Conservation (phyloP, 2,888 invertebrate genomes). For the Smittia aterrima region DNA sequence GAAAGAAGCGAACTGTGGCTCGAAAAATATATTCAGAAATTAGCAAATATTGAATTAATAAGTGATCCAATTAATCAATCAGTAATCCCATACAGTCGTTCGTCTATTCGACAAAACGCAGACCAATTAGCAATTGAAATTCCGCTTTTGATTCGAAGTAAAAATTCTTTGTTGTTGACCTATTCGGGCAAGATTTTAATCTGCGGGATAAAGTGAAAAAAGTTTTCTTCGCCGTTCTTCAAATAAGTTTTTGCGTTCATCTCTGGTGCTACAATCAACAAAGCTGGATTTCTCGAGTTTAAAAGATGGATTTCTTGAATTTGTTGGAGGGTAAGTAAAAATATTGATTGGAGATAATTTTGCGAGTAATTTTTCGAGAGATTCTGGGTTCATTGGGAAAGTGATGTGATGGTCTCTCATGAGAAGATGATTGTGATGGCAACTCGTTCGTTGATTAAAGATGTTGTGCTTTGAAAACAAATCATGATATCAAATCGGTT, state of each 20-base stretch:
- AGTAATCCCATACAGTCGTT: no score
- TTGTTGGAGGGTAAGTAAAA: slow-evolving; percentile 35
- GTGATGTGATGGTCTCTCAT: neutral
- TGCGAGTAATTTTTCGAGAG: no score
- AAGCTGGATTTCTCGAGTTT: slow-evolving; percentile 39
- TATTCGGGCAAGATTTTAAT: neutral
- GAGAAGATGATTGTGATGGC: neutral
- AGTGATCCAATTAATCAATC: no score
- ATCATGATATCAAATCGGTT: no score
- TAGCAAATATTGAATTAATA: no score
- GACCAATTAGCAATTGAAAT: no score
- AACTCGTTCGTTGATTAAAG: no score
- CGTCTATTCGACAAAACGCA: no score
- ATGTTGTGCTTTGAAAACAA: no score
- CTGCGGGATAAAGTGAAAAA: neutral
- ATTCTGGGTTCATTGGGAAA: no score
- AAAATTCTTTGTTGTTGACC: neutral
- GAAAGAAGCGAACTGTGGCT: no score
- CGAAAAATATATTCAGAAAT: no score
- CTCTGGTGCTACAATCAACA: slow-evolving; percentile 26
- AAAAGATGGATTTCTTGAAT: slow-evolving; percentile 39
- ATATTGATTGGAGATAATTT: neutral
- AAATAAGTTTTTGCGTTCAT: neutral
- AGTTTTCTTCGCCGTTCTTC: neutral
- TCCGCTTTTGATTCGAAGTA: neutral